Conservation (phyloP, 2,888 invertebrate species). For the Polyploca ridens region DNA sequence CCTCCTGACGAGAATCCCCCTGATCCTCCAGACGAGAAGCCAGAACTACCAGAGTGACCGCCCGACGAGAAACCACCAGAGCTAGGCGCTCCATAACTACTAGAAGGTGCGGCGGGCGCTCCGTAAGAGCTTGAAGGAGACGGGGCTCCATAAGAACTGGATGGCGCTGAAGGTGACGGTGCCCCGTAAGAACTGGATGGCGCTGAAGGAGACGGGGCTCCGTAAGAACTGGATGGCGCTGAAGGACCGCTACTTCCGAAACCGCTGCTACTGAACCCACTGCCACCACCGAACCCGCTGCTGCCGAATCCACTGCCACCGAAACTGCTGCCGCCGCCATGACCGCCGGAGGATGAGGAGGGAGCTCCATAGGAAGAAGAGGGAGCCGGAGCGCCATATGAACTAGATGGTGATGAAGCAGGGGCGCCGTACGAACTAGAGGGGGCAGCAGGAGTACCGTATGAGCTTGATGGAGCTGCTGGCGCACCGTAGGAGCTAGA, state of each 20-base stretch:
- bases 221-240: slow-evolving; percentile 53
- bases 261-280: slow-evolving; percentile 54
- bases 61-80: slow-evolving; percentile 51
- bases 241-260: slow-evolving; percentile 71
- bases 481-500: slow-evolving; percentile 59
- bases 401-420: slow-evolving; percentile 43
- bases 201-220: slow-evolving; percentile 41
- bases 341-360: slow-evolving; percentile 43
- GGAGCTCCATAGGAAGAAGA: slow-evolving; percentile 61
- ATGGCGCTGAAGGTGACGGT: slow-evolving; percentile 16
- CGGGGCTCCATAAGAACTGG: no score
- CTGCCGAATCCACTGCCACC: slow-evolving; percentile 40
- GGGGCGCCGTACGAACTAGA: slow-evolving; percentile 51
- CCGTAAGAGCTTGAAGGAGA: slow-evolving; percentile 26
- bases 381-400: slow-evolving; percentile 49
- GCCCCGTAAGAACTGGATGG: slow-evolving; percentile 56
- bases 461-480: slow-evolving; percentile 58
- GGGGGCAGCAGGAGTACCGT: slow-evolving; percentile 55
- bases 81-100: slow-evolving; percentile 56
- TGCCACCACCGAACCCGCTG: slow-evolving; percentile 52
- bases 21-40: slow-evolving; percentile 27
- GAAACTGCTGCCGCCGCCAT: slow-evolving; percentile 36
- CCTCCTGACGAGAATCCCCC: slow-evolving; percentile 44
- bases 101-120: slow-evolving; percentile 47
- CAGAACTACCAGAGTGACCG: slow-evolving; percentile 53